Conservation (phyloP, 2,797 vertebrate genomes). For the Cyclopterus lumpus region DNA sequence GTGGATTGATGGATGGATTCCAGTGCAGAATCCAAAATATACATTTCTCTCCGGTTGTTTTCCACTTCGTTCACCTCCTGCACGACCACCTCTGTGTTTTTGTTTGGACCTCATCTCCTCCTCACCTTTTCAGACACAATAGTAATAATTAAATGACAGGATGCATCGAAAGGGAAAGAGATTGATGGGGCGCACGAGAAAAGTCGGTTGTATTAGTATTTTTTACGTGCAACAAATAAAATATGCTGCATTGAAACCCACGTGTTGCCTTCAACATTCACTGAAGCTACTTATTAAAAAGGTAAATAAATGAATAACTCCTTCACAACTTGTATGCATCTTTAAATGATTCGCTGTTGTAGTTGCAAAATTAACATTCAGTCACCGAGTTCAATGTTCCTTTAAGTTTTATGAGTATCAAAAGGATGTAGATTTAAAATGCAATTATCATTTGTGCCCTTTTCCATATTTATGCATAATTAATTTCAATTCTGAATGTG, state of each 20-base stretch:
- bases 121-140: background rate
- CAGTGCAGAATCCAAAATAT: constrained; percentile 2
- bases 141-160: background rate
- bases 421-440: constrained; percentile 4
- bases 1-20: background rate
- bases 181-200: background rate
- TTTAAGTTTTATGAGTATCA: constrained; percentile 5
- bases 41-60: background rate
- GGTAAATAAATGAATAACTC: background rate
- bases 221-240: constrained; percentile 6
- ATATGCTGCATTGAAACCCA: background rate
- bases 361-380: background rate
- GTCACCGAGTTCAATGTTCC: background rate
- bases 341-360: background rate
- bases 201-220: background rate
- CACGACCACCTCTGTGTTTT: background rate
- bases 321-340: background rate
- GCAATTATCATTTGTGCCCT: background rate
- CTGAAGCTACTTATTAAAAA: background rate
- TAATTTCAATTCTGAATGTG: background rate
- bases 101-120: background rate
- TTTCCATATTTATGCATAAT: constrained; percentile 6
- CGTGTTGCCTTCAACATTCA: background rate
- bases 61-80: background rate
- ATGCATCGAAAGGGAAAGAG: background rate